These are phyloP conservation scores for Cherax quadricarinatus DNA, from an alignment of 1,140 invertebrate genomes.

Conservation along the genomic window DNA sequence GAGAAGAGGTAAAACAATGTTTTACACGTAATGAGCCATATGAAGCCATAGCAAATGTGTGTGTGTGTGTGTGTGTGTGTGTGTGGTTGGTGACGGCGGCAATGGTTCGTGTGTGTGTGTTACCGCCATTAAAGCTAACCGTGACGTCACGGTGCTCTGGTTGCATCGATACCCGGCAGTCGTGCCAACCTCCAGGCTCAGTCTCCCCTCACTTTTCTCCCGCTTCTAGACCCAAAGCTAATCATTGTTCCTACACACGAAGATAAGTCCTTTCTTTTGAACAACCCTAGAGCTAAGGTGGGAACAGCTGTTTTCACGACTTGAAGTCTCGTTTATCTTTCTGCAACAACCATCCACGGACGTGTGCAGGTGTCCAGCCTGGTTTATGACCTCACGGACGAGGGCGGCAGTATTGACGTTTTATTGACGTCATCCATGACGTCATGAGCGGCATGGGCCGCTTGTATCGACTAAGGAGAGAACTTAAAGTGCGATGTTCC, in stretches of 20 bases:
- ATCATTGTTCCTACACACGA: too few relatives aligned
- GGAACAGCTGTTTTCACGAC: too few relatives aligned
- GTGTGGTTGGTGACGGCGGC: conserved; percentile 29
- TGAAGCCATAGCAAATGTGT: conserved; percentile 54
- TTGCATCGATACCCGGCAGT: conserved; percentile 57
- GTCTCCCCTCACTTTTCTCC: conserved; percentile 11
- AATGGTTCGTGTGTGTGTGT: conserved; percentile 40
- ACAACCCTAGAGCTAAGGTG: too few relatives aligned
- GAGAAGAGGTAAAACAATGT: not conserved
- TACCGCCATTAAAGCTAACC: conserved; percentile 2
- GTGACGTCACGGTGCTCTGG: conserved; percentile 48
- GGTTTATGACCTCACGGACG: conserved; percentile 53
- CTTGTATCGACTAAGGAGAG: conserved; percentile 66
- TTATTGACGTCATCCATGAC: conserved; percentile 63
- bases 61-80: conserved; percentile 44
- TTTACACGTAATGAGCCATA: conserved; percentile 19
- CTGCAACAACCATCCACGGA: too few relatives aligned
- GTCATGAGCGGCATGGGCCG: conserved; percentile 54
- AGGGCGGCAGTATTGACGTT: conserved; percentile 65
- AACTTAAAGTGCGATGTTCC: conserved; percentile 58
- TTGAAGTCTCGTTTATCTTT: too few relatives aligned
- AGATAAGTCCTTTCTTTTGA: too few relatives aligned
- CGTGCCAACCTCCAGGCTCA: conserved; percentile 4
- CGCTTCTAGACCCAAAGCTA: too few relatives aligned
- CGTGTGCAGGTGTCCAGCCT: conserved; percentile 22